Percentiles rank a stretch among this genome's conserved stretches.
Conservation (phyloP, 2,888 invertebrate species). For the Netelia melanura region DNA sequence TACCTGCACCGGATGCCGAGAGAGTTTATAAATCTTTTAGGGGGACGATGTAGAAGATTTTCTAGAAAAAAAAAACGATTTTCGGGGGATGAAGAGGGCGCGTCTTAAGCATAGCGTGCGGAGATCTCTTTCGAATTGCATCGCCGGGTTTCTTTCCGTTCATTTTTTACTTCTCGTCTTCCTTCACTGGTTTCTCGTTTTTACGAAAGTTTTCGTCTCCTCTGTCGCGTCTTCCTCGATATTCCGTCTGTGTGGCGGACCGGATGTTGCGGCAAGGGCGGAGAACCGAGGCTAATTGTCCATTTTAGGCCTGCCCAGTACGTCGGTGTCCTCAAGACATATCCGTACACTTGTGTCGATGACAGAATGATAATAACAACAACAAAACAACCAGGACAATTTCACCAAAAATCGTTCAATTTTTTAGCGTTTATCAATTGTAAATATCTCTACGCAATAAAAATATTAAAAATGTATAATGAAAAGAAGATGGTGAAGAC, state of each 20-base stretch:
- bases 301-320: constrained; percentile 32
- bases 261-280: constrained; percentile 56
- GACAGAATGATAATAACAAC: not conserved
- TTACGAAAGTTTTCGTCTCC: constrained; percentile 13
- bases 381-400: not conserved
- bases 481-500: constrained; percentile 28
- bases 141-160: constrained; percentile 1
- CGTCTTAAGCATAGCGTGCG: not conserved
- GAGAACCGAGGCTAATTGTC: constrained; percentile 61
- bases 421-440: too few species aligned
- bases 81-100: constrained; percentile 16
- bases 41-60: not conserved
- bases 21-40: not conserved
- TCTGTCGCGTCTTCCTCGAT: not conserved
- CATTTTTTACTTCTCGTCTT: not conserved
- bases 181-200: not conserved
- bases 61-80: not conserved
- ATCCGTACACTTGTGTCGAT: constrained; percentile 7
- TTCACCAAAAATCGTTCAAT: not conserved
- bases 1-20: constrained; percentile 3
- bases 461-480: not conserved
- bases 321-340: constrained; percentile 19
- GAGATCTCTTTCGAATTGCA: constrained; percentile 9
- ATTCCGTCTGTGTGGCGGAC: constrained; percentile 25
- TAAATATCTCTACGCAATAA: too few species aligned